Conservation (phyloP, 2,113 vertebrate genomes). For the Morone saxatilis region DNA sequence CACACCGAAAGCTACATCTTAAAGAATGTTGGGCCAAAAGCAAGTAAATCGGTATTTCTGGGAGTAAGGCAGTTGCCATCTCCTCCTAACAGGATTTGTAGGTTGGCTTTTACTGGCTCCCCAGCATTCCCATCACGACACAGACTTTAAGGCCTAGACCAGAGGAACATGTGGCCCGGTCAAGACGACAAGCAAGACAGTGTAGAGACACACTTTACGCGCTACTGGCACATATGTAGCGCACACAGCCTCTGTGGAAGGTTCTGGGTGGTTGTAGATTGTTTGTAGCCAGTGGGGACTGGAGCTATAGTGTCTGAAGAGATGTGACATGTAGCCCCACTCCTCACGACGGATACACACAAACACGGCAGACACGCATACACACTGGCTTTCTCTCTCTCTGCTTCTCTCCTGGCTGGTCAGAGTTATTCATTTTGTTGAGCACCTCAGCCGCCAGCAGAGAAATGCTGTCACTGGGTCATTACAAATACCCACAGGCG, state of each 20-base stretch:
- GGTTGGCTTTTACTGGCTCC: constrained; percentile 68
- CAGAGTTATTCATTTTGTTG: constrained; percentile 76
- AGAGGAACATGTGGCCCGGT: constrained; percentile 58
- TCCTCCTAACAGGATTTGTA: constrained; percentile 37
- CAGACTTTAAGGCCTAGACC: constrained; percentile 47
- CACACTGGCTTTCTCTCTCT: constrained; percentile 17
- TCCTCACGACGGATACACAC: constrained; percentile 46
- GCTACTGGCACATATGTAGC: constrained; percentile 53
- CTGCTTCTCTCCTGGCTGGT: constrained; percentile 59
- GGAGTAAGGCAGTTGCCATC: constrained; percentile 54
- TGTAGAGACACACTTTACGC: constrained; percentile 55
- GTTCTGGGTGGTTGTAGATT: constrained; percentile 56
- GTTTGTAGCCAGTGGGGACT: constrained; percentile 66
- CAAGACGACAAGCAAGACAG: constrained; percentile 46
- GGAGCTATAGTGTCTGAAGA: constrained; percentile 60
- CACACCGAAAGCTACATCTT: constrained; percentile 54
- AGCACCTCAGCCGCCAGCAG: constrained; percentile 69
- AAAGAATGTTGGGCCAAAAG: constrained; percentile 52
- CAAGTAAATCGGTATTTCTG: constrained; percentile 50
- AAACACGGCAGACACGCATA: constrained; percentile 32
- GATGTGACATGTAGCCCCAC: constrained; percentile 65
- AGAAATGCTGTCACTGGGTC: constrained; percentile 73
- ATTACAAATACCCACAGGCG: constrained; percentile 75
- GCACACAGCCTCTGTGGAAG: constrained; percentile 43
- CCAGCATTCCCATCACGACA: constrained; percentile 40